These are phyloP conservation scores for Boloria euphrosyne DNA, from an alignment of 2,888 invertebrate genomes.

Conservation along the genomic window DNA sequence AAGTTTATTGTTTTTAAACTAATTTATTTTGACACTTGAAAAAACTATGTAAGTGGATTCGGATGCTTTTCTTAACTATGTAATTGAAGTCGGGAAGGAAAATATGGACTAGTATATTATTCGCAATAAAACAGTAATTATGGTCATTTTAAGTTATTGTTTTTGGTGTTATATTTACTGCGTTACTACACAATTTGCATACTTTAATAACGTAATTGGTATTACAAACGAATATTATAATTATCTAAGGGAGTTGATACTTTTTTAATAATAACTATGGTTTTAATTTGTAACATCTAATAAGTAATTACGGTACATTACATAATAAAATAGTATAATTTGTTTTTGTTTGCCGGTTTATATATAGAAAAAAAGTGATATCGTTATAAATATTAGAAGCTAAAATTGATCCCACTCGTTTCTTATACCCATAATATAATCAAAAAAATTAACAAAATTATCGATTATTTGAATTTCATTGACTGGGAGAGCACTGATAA, in stretches of 20 bases:
- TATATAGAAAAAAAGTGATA: too few species aligned
- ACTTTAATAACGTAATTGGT: conserved; percentile 21
- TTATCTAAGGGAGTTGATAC: neutral
- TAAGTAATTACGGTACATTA: too few species aligned
- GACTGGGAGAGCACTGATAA: conserved; percentile 19
- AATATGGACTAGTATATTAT: neutral
- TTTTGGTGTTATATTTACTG: conserved; percentile 3
- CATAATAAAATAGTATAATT: too few species aligned
- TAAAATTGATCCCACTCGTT: too few species aligned
- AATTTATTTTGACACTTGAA: too few species aligned
- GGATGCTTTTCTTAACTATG: too few species aligned
- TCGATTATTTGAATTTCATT: conserved; percentile 21
- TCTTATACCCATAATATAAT: neutral
- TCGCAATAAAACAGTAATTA: conserved; percentile 9
- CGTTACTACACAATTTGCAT: conserved; percentile 10
- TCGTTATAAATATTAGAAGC: too few species aligned
- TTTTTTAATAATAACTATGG: neutral
- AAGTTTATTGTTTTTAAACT: too few species aligned
- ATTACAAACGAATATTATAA: conserved; percentile 13
- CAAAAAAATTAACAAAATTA: conserved; percentile 8
- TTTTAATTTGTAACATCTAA: neutral
- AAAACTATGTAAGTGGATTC: too few species aligned
- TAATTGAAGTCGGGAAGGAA: too few species aligned
- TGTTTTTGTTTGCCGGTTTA: too few species aligned
- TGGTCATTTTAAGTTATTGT: conserved; percentile 10